Percentiles rank a stretch among this genome's conserved stretches.
phyloP scores from a whole-genome alignment of 1,140 invertebrate species.

The Sycophaga agraensis region DNA sequence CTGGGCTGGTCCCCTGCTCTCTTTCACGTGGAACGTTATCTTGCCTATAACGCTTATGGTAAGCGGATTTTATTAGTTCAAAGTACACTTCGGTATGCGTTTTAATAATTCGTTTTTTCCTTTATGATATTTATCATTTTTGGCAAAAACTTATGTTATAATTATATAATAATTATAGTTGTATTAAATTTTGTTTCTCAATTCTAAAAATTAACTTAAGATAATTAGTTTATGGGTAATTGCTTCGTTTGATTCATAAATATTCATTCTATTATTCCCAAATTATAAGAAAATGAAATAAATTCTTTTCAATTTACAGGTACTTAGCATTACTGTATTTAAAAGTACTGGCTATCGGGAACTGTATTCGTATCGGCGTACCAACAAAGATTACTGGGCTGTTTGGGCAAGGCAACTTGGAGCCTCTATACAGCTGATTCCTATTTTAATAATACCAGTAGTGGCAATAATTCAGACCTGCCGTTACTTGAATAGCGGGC shows the following conservation, averaged over 20 bases:
- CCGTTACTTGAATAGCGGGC: conserved; percentile 77
- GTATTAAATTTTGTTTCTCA: too few species aligned
- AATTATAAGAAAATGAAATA: too few species aligned
- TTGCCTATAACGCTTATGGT: conserved; percentile 78
- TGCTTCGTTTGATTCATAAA: too few species aligned
- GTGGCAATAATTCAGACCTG: conserved; percentile 80
- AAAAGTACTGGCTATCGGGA: conserved; percentile 73
- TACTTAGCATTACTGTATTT: conserved; percentile 76
- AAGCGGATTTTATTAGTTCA: too few species aligned
- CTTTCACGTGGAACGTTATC: conserved; percentile 87
- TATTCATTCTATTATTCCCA: too few species aligned
- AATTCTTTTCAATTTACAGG: conserved; percentile 50
- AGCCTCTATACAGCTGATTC: conserved; percentile 74
- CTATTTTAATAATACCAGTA: conserved; percentile 74
- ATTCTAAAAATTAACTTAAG: too few species aligned
- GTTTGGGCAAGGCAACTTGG: conserved; percentile 77
- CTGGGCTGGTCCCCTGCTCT: conserved; percentile 71
- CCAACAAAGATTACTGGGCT: conserved; percentile 67
- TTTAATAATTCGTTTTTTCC: conserved; percentile 8
- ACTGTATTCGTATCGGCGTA: conserved; percentile 68
- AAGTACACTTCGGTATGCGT: too few species aligned
- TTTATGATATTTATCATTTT: too few species aligned
- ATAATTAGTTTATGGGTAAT: too few species aligned
- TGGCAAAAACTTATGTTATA: too few species aligned
- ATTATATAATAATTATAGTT: too few species aligned